A percentile compares a stretch with the other conserved stretches of the same genome.
Conservation (phyloP, 2,113 vertebrate genomes). For the Neoarius graeffei region DNA sequence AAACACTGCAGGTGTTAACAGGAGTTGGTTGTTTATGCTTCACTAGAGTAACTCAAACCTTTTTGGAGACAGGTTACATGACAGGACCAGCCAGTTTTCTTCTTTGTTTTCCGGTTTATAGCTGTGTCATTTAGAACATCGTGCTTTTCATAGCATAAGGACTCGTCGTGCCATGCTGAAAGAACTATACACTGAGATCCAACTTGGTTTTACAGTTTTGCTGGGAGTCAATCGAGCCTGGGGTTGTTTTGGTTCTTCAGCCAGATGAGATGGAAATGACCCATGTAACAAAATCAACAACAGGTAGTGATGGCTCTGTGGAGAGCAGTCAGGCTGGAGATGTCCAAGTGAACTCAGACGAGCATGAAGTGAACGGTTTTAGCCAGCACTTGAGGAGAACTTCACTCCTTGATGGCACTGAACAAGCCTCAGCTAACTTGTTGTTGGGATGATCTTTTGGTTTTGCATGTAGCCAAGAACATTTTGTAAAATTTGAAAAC, state of each 20-base stretch:
- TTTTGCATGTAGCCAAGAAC: neutral
- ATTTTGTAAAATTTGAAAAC: neutral
- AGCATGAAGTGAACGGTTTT: conserved; percentile 59
- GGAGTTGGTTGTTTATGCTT: neutral
- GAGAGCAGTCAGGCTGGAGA: conserved; percentile 58
- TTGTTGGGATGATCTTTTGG: neutral
- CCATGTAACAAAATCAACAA: conserved; percentile 38
- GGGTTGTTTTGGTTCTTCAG: neutral
- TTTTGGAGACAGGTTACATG: too few relatives aligned
- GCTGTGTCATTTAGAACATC: too few relatives aligned
- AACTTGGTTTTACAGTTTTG: neutral
- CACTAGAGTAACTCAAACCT: neutral
- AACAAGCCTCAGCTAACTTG: neutral
- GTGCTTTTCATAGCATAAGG: conserved; percentile 5
- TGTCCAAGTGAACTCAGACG: conserved; percentile 57
- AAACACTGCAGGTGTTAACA: neutral
- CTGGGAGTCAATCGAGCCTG: neutral
- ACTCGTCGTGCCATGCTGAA: neutral
- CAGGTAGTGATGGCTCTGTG: conserved; percentile 59
- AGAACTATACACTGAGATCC: neutral
- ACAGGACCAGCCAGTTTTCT: too few relatives aligned
- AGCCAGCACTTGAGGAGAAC: neutral
- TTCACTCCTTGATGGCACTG: neutral
- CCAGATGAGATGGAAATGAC: conserved; percentile 24
- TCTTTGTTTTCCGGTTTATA: too few relatives aligned